Percentiles rank a stretch among this genome's conserved stretches.
phyloP scores from a whole-genome alignment of 2,797 vertebrate genomes.

The Rhinophrynus dorsalis region DNA sequence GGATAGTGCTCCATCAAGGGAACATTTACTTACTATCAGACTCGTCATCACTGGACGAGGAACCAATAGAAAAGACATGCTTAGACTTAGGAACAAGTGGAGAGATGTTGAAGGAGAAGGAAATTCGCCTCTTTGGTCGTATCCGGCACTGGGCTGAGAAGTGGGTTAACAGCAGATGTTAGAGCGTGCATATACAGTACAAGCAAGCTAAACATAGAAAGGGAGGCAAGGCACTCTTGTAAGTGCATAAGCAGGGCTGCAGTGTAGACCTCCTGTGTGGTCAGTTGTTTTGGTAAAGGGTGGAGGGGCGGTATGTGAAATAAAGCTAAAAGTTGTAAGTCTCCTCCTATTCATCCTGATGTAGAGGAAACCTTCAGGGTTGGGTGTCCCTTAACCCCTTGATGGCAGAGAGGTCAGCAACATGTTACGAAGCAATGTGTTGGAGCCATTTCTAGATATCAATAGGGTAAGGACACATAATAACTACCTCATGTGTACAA shows the following conservation, averaged over 20 bases:
- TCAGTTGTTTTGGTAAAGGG: neutral
- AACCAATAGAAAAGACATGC: conserved; percentile 81
- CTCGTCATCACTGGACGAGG: conserved; percentile 91
- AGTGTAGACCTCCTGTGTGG: neutral
- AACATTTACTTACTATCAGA: conserved; percentile 81
- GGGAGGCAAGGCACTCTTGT: neutral
- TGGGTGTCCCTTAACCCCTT: no score
- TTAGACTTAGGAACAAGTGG: conserved; percentile 89
- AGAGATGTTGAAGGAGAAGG: conserved; percentile 90
- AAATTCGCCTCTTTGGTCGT: conserved; percentile 80
- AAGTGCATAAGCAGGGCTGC: conserved; percentile 15
- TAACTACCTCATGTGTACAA: no score
- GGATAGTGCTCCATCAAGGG: neutral
- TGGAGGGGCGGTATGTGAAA: neutral
- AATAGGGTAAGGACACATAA: no score
- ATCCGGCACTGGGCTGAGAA: conserved; percentile 73
- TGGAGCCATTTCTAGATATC: no score
- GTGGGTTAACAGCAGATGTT: conserved; percentile 69
- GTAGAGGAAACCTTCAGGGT: no score
- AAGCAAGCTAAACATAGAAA: conserved; percentile 17
- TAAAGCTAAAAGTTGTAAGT: no score
- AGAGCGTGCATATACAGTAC: conserved; percentile 54
- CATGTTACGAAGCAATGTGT: no score
- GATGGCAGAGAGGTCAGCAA: no score
- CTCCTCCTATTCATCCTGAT: no score